Base-by-base conservation (phyloP, 2,888 invertebrate genomes). In the Pollenia labialis region DNA sequence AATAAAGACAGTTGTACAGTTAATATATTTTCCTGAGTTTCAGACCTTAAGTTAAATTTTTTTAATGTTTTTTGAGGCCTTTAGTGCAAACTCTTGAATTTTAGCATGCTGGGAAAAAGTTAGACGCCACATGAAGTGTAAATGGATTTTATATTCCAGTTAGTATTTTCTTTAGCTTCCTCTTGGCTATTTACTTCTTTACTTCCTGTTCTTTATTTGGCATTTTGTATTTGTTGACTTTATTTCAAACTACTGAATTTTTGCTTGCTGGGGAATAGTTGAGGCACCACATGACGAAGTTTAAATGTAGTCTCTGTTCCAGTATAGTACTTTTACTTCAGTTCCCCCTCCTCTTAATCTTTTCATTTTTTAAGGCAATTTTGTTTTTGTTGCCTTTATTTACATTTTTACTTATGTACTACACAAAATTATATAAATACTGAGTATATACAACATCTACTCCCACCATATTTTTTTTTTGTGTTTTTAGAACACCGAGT, bases 391-490 rank as follows among this genome's bases (percentile, higher is more conserved):
- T 48, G 44, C n/a, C 8, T 54, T 46, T 50, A 69, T 68, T 71
- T 71, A 76, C 81, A 72, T 71, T 79, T 69, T 79, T 79, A 82
- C 69, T 69, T 86, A 86, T 83, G 75, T 83, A 86, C 82, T 79
- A 1, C 16, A 60, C 48, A 81, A 74, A 81, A 42, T 42, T 60
- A 81, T 54, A 62, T 81, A 81, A 18, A 54, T 62, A 52, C 44
- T 52, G 44, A 44, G 12, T 42, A 54, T 48, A 54, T 54, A 32
- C 54, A 81, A 74, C 52, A 72, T 46, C 81, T 56, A 64, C 81
- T 80, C 81, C 72, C 72, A 74, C 72, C 71, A 54, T 52, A 54
- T 32, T 11, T 58, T 50, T 18, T 32, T 32, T 32, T 32, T 32
- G 32, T 32, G 32, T 32, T 32, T 6, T 32, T 32, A 32, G 10